Base-by-base conservation (phyloP, 2,888 invertebrate genomes). In the Pyrgus malvae region DNA sequence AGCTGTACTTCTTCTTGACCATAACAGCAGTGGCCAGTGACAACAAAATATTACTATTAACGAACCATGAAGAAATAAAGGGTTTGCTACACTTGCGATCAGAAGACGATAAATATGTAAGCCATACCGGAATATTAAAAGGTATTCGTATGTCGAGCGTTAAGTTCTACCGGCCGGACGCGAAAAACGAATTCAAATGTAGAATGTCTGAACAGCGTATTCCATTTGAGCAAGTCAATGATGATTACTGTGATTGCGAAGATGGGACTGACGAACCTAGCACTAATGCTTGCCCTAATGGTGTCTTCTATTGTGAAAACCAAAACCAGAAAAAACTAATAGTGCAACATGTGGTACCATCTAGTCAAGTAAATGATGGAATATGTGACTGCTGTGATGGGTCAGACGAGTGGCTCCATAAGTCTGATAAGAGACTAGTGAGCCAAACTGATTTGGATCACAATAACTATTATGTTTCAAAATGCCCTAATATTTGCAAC, bases 361-460 rank as follows among this genome's bases (percentile, higher is more conserved):
- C 98, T 1, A 94, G 94, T 60, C 92, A 95, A 74, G 95, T 99
- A 0, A 98, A 98, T 82, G 98, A 99, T 91, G 96, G 97, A 5
- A 94, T 98, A 62, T 98, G 98, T 90, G 97, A 97, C 80, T 97
- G 97, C 71, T 97, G 97, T 80, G 97, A 97, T 85, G 97, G 96
- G n/a, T 95, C 96, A 40, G 97, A 97, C 80, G 97, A 97, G 79
- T 96, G 94, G 93, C 60, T 80, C 5, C 65, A 69, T 50, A 40
- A 66, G 2, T 23, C 61, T 5, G 65, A 62, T 16, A 59, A 68
- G 37, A 75, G 71, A 60, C 59, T 88, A 19, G 63, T 89, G 12
- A 84, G 85, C 8, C 88, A 89, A 65, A 72, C 70, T 42, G 70
- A 72, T 57, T 38, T 56, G 5, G 76, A 67, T 48, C 70, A 79